These are phyloP conservation scores for Callopanchax toddi DNA, from an alignment of 2,113 vertebrate species.

Conservation along the genomic window DNA sequence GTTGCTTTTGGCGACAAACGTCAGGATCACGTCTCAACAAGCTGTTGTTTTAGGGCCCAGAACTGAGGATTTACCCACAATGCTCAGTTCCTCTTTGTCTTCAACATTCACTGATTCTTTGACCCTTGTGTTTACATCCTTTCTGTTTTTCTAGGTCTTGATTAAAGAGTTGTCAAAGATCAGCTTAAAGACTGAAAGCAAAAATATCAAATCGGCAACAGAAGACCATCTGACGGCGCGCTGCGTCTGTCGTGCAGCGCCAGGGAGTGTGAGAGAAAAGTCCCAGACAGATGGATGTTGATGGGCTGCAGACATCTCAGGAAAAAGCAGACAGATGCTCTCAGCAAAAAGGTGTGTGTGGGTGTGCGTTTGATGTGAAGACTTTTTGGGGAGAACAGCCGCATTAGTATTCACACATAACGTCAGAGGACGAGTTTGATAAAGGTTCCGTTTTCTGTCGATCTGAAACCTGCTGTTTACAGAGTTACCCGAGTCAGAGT, in stretches of 20 bases:
- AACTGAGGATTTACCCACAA: conserved; percentile 4
- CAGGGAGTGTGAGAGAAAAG: conserved; percentile 30
- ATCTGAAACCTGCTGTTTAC: conserved; percentile 23
- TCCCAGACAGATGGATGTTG: conserved; percentile 60
- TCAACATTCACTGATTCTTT: conserved; percentile 17
- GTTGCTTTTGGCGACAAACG: no score
- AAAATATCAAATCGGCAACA: conserved; percentile 44
- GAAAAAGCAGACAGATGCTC: conserved; percentile 46
- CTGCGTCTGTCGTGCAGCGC: conserved; percentile 31
- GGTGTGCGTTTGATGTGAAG: conserved; percentile 54
- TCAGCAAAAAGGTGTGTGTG: conserved; percentile 21
- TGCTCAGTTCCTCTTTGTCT: not conserved
- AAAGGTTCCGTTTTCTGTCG: conserved; percentile 24
- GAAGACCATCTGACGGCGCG: conserved; percentile 37
- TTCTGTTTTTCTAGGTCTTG: conserved; percentile 5
- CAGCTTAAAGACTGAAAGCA: conserved; percentile 45
- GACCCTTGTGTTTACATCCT: conserved; percentile 3
- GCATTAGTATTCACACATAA: conserved; percentile 39
- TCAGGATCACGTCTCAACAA: not conserved
- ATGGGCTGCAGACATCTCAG: conserved; percentile 51
- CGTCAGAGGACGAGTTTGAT: conserved; percentile 37
- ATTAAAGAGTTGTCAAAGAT: conserved; percentile 28
- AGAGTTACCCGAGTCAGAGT: not conserved
- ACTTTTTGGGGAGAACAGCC: conserved; percentile 28
- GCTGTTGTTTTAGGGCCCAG: conserved; percentile 5